Base-by-base conservation (phyloP, 2,797 vertebrate species). In the Sebastiscus albofasciatus region DNA sequence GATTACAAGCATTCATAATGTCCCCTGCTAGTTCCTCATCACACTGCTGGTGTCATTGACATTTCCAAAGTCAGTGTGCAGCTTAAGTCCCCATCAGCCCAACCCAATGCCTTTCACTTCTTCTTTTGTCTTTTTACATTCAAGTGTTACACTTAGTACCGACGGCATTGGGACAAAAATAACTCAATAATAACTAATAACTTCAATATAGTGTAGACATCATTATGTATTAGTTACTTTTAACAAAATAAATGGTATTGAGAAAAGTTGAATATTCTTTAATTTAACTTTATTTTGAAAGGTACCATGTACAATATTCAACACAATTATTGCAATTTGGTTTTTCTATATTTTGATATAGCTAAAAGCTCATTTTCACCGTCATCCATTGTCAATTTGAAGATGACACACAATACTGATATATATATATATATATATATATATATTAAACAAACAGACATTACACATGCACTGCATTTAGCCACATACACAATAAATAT, bases 1-100 rank as follows among this genome's bases (percentile, higher is more conserved):
- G 72, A 85, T 89, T 80, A 79, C 81, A 72, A 71, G 68, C 72
- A 75, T 88, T 74, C 33, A 75, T 77, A 83, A 83, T 82, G 58
- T 80, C 58, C 59, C 58, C 56, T 58, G 64, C 46, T 69, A 61
- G 56, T 55, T 77, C 56, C 55, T 42, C 68, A 65, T 74, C 67
- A 71, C 64, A 73, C 68, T 55, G 52, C 49, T 52, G 64, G 24
- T 77, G 76, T 79, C 76, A 71, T 29, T 86, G 60, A 82, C 54
- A 82, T 84, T 72, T 85, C 39, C 76, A 85, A 72, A 85, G 80
- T 88, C 79, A 84, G 36, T 56, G 36, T 72, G 75, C 75, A 65
- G 59, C 67, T 34, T 22, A 54, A 70, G 34, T 18, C 60, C 29
- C 31, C 39, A 49, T 27, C 2, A 34, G 16, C 55, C 22, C 36